Percentiles rank a stretch among this genome's conserved stretches.
Evolutionary conservation across 2,888 invertebrate genomes (phyloP).

Genomic region (Dione vanillae): DNA sequence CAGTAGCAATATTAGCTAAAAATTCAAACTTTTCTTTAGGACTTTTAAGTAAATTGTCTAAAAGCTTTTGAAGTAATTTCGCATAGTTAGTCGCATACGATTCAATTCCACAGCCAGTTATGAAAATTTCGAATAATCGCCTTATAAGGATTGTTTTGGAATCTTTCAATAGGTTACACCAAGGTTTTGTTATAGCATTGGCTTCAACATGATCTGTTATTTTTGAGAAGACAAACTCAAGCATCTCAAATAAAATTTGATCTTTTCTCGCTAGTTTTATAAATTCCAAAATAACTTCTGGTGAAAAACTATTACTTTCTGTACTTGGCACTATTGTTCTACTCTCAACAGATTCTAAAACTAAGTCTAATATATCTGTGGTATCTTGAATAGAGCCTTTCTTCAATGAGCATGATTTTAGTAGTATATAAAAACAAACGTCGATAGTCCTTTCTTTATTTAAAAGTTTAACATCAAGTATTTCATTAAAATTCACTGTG

Average conservation of each 20-base stretch:
- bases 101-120: conserved; percentile 75
- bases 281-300: conserved; percentile 62
- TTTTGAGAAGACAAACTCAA: conserved; percentile 80
- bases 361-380: conserved; percentile 68
- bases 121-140: conserved; percentile 75
- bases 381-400: conserved; percentile 66
- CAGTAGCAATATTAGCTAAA: conserved; percentile 83
- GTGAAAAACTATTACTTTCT: conserved; percentile 60
- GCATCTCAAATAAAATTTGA: conserved; percentile 82
- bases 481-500: conserved; percentile 56
- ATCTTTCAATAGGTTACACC: conserved; percentile 74
- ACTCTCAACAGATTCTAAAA: conserved; percentile 70
- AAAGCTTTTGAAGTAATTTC: conserved; percentile 70
- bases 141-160: conserved; percentile 69
- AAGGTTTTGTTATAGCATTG: conserved; percentile 65
- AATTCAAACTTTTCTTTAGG: conserved; percentile 81
- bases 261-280: conserved; percentile 67
- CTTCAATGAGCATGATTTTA: conserved; percentile 74
- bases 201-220: conserved; percentile 78
- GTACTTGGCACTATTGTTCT: conserved; percentile 64
- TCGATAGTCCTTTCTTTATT: conserved; percentile 65
- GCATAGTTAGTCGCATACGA: conserved; percentile 69
- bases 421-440: conserved; percentile 70
- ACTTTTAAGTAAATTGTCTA: conserved; percentile 73
- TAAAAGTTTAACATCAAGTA: conserved; percentile 61